phyloP scores from a whole-genome alignment of 2,797 vertebrate species.

The Macrochelys suwanniensis region DNA sequence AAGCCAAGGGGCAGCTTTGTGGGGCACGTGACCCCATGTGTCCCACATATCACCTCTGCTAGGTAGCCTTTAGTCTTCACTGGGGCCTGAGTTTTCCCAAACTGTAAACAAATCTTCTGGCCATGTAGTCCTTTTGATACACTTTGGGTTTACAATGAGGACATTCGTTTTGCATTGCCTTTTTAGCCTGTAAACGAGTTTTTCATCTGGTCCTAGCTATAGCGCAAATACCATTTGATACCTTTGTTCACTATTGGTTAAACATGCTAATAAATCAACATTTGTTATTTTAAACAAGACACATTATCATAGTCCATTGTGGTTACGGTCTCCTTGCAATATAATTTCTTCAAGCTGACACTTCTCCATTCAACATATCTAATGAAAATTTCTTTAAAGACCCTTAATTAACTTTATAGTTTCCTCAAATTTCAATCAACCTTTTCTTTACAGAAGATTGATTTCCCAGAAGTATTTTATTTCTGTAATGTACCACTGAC shows the following conservation, averaged over 20 bases:
- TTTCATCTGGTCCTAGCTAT: background rate
- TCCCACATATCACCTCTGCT: background rate
- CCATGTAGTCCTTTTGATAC: background rate
- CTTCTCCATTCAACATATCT: background rate
- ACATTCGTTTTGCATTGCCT: background rate
- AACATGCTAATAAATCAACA: background rate
- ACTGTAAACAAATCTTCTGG: background rate
- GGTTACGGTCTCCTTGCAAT: background rate
- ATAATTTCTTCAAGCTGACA: background rate
- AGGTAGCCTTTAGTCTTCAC: background rate
- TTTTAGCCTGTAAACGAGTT: background rate
- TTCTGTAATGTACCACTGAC: background rate
- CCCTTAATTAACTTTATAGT: background rate
- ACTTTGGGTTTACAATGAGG: background rate
- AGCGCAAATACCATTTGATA: background rate
- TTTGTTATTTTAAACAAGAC: background rate
- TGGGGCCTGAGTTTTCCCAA: background rate
- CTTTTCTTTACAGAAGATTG: background rate
- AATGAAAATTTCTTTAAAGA: background rate
- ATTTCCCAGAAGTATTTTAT: background rate
- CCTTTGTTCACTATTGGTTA: background rate
- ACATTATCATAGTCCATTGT: background rate
- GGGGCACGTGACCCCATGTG: no score
- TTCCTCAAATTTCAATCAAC: constrained; percentile 6
- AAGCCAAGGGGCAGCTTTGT: background rate